Percentiles rank a stretch among this genome's conserved stretches.
phyloP scores from a whole-genome alignment of 2,797 vertebrate genomes.

The Heterohyrax brucei region DNA sequence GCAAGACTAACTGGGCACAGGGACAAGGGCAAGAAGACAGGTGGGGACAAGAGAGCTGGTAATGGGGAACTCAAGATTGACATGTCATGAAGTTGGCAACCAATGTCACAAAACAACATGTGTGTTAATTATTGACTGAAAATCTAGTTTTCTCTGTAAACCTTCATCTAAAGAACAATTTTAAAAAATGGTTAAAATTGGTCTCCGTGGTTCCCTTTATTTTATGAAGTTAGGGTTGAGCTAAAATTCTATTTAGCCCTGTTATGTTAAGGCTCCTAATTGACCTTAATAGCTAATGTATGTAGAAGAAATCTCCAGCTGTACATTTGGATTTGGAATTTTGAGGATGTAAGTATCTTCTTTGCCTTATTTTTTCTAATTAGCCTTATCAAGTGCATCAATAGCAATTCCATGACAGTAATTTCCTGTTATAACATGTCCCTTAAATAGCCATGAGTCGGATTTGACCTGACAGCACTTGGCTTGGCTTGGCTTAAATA shows the following conservation, averaged over 20 bases:
- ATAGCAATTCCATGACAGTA: background rate
- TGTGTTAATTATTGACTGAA: too few relatives aligned
- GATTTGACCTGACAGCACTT: too few relatives aligned
- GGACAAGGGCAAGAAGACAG: too few relatives aligned
- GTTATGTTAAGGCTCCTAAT: slow-evolving; percentile 29
- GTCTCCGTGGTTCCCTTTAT: background rate
- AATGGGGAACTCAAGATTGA: too few relatives aligned
- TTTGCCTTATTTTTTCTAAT: slow-evolving; percentile 29
- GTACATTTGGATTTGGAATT: slow-evolving; percentile 43
- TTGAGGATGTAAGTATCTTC: slow-evolving; percentile 25
- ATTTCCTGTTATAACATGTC: slow-evolving; percentile 60
- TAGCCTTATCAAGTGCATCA: slow-evolving; percentile 12
- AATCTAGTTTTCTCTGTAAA: too few relatives aligned
- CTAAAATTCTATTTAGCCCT: slow-evolving; percentile 44
- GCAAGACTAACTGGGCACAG: too few relatives aligned
- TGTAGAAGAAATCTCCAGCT: slow-evolving; percentile 32
- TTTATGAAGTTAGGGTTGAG: background rate
- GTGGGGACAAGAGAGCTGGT: too few relatives aligned
- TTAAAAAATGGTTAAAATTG: background rate
- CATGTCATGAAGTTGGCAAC: too few relatives aligned
- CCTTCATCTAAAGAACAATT: too few relatives aligned
- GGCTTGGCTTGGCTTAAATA: background rate
- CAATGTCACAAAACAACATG: too few relatives aligned
- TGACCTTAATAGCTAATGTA: slow-evolving; percentile 28
- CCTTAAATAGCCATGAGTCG: background rate